Evolutionary conservation across 2,888 invertebrate genomes (phyloP), one percentile per base, ranked within the genome.

Genomic region (Hirtodrosophila duncani): DNA sequence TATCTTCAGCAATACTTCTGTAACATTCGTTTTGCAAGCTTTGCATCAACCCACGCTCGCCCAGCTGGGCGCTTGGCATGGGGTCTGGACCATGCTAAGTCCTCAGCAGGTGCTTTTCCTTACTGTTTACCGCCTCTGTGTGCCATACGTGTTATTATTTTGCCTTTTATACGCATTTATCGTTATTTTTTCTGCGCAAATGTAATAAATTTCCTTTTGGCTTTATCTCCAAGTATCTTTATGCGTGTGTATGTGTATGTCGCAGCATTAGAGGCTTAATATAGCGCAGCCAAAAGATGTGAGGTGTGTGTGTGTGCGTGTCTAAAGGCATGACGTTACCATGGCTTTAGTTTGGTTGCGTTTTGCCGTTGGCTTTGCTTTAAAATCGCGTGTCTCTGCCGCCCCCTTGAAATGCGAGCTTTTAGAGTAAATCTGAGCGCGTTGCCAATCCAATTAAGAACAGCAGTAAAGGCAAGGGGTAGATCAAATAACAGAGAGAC

Each of bases 201-300:
- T 59, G 70, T 70, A 75, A 75, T 75, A 75, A 81, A 75, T 75
- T 69, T 75, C 50, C 67, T 46, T 63, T 57, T 60, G 34, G 67
- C 65, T 59, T 72, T 81, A 77, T 65, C 77, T 75, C 39, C 51
- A 67, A 67, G 55, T 49, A 44, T 52, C 56, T 52, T 44, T 34
- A n/a, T 10, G 20, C n/a, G 26, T 14, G 17, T 9, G n/a, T n/a
- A n/a, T n/a, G n/a, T n/a, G n/a, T n/a, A n/a, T n/a, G n/a, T n/a
- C n/a, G n/a, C n/a, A n/a, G n/a, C n/a, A 31, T 2, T 1, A 2
- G 21, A 20, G 38, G 53, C 39, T 51, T 20, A 51, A 20, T 30
- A 39, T 52, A 41, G 16, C 50, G n/a, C n/a, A n/a, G n/a, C n/a
- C n/a, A n/a, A n/a, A n/a, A n/a, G n/a, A n/a, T n/a, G n/a, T n/a